These are phyloP conservation scores for Acrocyrtus sp. DNA, from an alignment of 2,888 invertebrate species.

Conservation along the genomic window DNA sequence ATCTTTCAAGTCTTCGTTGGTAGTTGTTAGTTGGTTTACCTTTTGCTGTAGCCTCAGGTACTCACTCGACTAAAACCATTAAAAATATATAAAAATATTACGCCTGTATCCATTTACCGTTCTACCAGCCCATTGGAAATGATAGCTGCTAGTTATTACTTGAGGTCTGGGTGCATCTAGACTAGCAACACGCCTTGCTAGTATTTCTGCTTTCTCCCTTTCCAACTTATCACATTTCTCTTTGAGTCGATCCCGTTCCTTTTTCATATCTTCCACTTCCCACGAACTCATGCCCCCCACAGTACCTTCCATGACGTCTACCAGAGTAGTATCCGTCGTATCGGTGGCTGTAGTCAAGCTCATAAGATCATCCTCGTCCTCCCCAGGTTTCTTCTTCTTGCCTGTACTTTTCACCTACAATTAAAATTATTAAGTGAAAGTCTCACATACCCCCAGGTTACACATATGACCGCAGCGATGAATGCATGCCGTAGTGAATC, in stretches of 20 bases:
- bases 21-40: conserved; percentile 80
- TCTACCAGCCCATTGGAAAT: neutral
- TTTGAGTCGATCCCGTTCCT: conserved; percentile 59
- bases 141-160: conserved; percentile 25
- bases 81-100: neutral
- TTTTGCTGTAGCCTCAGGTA: conserved; percentile 82
- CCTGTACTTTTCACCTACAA: conserved; percentile 62
- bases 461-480: too few relatives aligned
- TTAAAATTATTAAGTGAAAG: neutral
- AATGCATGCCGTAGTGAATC: too few relatives aligned
- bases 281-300: conserved; percentile 59
- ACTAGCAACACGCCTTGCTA: conserved; percentile 66
- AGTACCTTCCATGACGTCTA: conserved; percentile 66
- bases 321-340: conserved; percentile 77
- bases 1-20: conserved; percentile 77
- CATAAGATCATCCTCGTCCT: conserved; percentile 71
- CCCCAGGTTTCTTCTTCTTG: conserved; percentile 63
- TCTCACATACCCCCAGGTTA: neutral
- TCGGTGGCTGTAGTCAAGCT: conserved; percentile 69
- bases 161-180: conserved; percentile 62
- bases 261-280: conserved; percentile 62
- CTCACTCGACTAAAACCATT: conserved; percentile 60
- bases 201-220: conserved; percentile 87
- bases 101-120: neutral
- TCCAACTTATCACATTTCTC: conserved; percentile 79